Evolutionary conservation across 2,888 invertebrate genomes (phyloP).

Genomic region (Atherix ibis): DNA sequence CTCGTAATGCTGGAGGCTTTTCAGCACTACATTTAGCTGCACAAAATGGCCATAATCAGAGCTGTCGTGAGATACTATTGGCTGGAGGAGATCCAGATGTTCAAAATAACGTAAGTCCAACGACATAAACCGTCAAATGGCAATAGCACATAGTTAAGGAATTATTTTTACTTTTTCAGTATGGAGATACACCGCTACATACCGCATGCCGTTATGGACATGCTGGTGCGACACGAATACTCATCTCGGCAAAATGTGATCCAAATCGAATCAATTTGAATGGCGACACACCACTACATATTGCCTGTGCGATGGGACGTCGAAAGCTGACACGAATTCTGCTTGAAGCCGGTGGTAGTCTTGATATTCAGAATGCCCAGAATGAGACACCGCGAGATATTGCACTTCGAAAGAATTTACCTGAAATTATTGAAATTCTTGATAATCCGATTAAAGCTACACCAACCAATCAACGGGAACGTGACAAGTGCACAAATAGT

Average conservation of each 20-base stretch:
- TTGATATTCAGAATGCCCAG: slow-evolving; percentile 38
- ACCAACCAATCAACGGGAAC: slow-evolving; percentile 21
- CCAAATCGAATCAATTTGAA: slow-evolving; percentile 88
- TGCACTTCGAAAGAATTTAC: slow-evolving; percentile 68
- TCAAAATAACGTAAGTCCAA: slow-evolving; percentile 61
- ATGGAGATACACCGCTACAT: slow-evolving; percentile 88
- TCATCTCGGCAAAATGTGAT: slow-evolving; percentile 76
- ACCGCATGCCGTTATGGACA: slow-evolving; percentile 92
- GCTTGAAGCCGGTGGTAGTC: slow-evolving; percentile 69
- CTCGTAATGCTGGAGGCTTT: slow-evolving; percentile 73
- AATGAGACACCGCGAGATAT: slow-evolving; percentile 82
- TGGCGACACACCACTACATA: slow-evolving; percentile 87
- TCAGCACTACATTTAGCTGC: slow-evolving; percentile 88
- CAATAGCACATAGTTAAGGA: not conserved
- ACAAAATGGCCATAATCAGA: slow-evolving; percentile 94
- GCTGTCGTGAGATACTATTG: slow-evolving; percentile 71
- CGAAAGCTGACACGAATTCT: slow-evolving; percentile 81
- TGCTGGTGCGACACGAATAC: slow-evolving; percentile 85
- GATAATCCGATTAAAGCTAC: slow-evolving; percentile 35
- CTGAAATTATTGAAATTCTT: slow-evolving; percentile 68
- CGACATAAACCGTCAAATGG: not conserved
- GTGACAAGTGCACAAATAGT: slow-evolving; percentile 14
- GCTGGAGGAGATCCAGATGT: slow-evolving; percentile 76
- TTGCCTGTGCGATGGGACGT: slow-evolving; percentile 85
- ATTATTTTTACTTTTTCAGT: slow-evolving; percentile 55